Evolutionary conservation across 2,888 invertebrate genomes (phyloP).

Genomic region (Aphidoletes aphidimyza): DNA sequence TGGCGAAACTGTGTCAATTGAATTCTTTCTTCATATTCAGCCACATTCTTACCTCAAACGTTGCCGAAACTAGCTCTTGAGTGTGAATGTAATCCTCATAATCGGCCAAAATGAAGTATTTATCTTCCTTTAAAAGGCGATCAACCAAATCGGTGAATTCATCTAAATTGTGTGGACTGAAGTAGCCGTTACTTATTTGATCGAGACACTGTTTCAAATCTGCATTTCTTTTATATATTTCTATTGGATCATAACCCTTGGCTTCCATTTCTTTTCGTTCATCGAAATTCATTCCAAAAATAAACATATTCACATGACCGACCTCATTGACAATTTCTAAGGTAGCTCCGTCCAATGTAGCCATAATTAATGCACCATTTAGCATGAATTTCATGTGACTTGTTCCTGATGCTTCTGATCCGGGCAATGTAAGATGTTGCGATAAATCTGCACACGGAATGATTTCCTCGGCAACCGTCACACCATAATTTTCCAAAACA

Average conservation of each 20-base stretch:
- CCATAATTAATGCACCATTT: conserved; percentile 2
- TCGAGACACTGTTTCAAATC: conserved; percentile 22
- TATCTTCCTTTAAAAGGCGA: neutral
- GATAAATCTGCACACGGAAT: conserved; percentile 44
- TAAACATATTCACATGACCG: conserved; percentile 43
- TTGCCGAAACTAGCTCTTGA: neutral
- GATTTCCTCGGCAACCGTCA: conserved; percentile 8
- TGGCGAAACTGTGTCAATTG: neutral
- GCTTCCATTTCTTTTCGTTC: neutral
- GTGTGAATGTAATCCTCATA: conserved; percentile 16
- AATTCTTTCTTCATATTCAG: neutral
- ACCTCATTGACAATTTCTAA: conserved; percentile 26
- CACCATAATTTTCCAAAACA: conserved; percentile 43
- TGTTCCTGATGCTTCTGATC: conserved; percentile 27
- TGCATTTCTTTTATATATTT: neutral
- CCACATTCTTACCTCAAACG: neutral
- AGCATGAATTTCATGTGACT: conserved; percentile 44
- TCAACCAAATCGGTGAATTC: conserved; percentile 13
- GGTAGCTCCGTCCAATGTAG: conserved; percentile 1
- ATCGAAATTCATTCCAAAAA: conserved; percentile 33
- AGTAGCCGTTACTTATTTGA: conserved; percentile 15
- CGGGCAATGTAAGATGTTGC: conserved; percentile 24
- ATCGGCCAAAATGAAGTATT: conserved; percentile 40
- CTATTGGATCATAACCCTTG: conserved; percentile 1
- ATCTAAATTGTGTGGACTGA: neutral